A percentile compares a stretch with the other conserved stretches of the same genome.
Evolutionary conservation across 2,888 invertebrate species (phyloP).

Genomic region (Coelopa pilipes): DNA sequence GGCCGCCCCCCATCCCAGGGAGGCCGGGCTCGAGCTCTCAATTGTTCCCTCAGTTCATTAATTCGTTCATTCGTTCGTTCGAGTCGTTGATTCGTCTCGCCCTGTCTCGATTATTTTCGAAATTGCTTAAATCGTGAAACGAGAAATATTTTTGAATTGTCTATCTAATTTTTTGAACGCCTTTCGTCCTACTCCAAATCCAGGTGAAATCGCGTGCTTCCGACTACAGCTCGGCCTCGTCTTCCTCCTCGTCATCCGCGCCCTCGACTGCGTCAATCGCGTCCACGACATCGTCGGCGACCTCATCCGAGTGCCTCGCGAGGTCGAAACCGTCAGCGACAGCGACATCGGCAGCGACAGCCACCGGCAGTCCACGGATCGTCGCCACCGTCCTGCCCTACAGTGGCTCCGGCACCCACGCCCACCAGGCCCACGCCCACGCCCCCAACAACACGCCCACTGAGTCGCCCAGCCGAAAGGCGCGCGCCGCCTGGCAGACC

Average conservation of each 20-base stretch:
- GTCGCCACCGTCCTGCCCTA: conserved; percentile 76
- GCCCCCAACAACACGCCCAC: conserved; percentile 63
- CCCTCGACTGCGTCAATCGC: conserved; percentile 51
- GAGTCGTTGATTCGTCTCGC: no score
- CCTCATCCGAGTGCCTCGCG: conserved; percentile 6
- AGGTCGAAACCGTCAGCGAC: conserved; percentile 34
- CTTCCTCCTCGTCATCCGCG: conserved; percentile 48
- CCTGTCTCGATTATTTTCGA: conserved; percentile 13
- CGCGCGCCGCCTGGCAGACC: conserved; percentile 57
- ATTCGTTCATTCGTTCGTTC: not conserved
- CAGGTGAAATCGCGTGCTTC: conserved; percentile 59
- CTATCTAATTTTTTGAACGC: no score
- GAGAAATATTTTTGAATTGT: not conserved
- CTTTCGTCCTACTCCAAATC: conserved; percentile 24
- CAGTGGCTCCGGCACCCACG: conserved; percentile 54
- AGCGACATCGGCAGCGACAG: conserved; percentile 23
- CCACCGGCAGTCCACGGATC: conserved; percentile 65
- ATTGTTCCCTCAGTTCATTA: not conserved
- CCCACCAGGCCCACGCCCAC: conserved; percentile 45
- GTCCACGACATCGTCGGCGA: conserved; percentile 35
- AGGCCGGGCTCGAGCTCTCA: not conserved
- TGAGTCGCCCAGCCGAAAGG: conserved; percentile 59
- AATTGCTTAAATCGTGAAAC: conserved; percentile 20
- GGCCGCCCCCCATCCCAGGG: not conserved
- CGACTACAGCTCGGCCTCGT: conserved; percentile 55